phyloP scores from a whole-genome alignment of 1,140 invertebrate genomes.

The Hetaerina americana region DNA sequence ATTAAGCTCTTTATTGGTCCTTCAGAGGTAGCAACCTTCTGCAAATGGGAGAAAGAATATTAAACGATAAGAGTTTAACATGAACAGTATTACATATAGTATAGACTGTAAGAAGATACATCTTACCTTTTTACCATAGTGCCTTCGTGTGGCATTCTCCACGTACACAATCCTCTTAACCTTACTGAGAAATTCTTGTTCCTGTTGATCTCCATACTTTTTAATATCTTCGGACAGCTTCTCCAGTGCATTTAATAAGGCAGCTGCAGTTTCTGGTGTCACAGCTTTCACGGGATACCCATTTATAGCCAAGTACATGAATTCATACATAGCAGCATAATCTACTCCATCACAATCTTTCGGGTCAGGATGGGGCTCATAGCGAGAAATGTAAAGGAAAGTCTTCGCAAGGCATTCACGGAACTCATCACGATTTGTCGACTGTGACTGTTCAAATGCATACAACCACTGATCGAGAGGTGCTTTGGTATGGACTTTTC shows the following conservation, averaged over 20 bases:
- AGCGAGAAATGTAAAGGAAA: neutral
- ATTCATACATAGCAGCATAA: neutral
- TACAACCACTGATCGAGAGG: neutral
- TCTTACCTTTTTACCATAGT: neutral
- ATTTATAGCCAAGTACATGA: neutral
- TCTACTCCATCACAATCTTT: neutral
- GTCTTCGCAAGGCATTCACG: neutral
- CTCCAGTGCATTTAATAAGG: neutral
- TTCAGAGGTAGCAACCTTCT: neutral
- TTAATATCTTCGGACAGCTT: neutral
- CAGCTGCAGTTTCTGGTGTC: neutral
- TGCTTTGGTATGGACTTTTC: neutral
- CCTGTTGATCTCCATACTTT: neutral
- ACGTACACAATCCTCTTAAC: neutral
- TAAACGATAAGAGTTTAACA: neutral
- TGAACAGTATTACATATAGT: neutral
- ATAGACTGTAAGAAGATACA: neutral
- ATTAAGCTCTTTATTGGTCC: neutral
- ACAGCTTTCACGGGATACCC: neutral
- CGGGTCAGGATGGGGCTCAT: neutral
- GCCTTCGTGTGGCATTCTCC: neutral
- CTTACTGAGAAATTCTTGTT: neutral
- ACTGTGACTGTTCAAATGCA: neutral
- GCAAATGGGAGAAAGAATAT: neutral
- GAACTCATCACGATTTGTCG: neutral